Evolutionary conservation across 2,113 vertebrate genomes (phyloP).

Genomic region (Desmodus rotundus): DNA sequence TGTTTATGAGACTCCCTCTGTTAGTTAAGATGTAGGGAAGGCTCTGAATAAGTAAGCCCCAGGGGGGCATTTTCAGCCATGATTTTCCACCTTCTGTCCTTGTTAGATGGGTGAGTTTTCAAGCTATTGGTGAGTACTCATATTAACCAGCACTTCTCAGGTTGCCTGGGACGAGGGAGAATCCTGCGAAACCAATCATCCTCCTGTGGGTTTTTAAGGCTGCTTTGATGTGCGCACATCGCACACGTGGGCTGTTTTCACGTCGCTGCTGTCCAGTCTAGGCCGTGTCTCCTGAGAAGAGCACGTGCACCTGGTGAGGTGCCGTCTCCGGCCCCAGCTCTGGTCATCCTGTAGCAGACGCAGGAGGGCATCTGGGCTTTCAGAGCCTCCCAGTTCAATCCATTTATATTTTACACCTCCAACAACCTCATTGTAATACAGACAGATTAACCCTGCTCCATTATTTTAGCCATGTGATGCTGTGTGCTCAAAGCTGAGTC

Average conservation of each 20-base stretch:
- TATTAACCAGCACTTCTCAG: not conserved
- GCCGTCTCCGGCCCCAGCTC: not conserved
- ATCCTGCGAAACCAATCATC: not conserved
- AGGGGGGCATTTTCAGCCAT: not conserved
- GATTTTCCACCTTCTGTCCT: not conserved
- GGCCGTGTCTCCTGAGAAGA: not conserved
- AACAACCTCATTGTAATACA: not conserved
- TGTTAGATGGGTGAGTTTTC: not conserved
- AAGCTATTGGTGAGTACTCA: not conserved
- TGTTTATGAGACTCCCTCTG: not conserved
- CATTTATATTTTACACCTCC: not conserved
- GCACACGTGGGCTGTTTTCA: not conserved
- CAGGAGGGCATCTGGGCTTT: not conserved
- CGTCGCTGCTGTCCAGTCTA: not conserved
- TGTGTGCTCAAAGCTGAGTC: not conserved
- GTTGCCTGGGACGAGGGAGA: not conserved
- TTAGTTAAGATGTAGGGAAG: not conserved
- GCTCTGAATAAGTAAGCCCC: not conserved
- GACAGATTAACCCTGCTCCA: slow-evolving; percentile 55
- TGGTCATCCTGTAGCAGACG: rapidly evolving
- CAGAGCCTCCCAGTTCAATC: not conserved
- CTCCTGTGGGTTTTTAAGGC: not conserved
- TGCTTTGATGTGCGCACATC: rapidly evolving
- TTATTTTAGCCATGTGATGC: slow-evolving; percentile 33
- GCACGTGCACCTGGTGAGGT: not conserved